phyloP scores from a whole-genome alignment of 92 coral and sea anemone species.

The Porites cylindrica region DNA sequence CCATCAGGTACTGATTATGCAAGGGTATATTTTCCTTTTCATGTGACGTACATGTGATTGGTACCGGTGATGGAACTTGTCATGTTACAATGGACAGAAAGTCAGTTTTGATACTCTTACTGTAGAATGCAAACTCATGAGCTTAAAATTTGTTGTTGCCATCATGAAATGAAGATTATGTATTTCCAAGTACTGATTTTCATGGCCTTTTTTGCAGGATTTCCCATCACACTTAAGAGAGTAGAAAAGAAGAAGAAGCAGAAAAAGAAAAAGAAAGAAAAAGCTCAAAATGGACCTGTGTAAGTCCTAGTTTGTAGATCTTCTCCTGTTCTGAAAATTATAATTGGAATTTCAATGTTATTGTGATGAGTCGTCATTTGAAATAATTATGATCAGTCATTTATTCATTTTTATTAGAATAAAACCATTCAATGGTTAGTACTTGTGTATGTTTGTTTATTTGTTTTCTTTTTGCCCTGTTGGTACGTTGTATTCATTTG shows the following conservation, averaged over 20 bases:
- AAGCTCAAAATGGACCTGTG: constrained; percentile 92
- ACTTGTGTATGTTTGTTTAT: too few relatives aligned
- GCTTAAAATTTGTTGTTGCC: neutral
- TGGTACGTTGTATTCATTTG: neutral
- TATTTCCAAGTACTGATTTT: too few relatives aligned
- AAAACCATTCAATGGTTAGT: too few relatives aligned
- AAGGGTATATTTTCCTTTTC: neutral
- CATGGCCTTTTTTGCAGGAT: constrained; percentile 27
- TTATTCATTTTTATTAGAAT: too few relatives aligned
- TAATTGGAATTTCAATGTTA: too few relatives aligned
- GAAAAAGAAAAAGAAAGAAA: constrained; percentile 80
- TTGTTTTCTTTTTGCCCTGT: neutral
- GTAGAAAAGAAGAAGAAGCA: constrained; percentile 84
- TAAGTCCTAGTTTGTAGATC: constrained; percentile 44
- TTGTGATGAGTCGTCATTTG: too few relatives aligned
- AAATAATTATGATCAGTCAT: too few relatives aligned
- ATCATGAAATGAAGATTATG: neutral
- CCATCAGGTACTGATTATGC: constrained; percentile 17
- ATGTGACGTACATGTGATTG: neutral
- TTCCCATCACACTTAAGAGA: constrained; percentile 80
- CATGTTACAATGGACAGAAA: too few relatives aligned
- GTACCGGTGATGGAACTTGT: too few relatives aligned
- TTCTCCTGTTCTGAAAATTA: too few relatives aligned
- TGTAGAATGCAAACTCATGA: too few relatives aligned
- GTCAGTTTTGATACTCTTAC: too few relatives aligned